phyloP scores from a whole-genome alignment of 2,113 vertebrate genomes.

The Columba livia region DNA sequence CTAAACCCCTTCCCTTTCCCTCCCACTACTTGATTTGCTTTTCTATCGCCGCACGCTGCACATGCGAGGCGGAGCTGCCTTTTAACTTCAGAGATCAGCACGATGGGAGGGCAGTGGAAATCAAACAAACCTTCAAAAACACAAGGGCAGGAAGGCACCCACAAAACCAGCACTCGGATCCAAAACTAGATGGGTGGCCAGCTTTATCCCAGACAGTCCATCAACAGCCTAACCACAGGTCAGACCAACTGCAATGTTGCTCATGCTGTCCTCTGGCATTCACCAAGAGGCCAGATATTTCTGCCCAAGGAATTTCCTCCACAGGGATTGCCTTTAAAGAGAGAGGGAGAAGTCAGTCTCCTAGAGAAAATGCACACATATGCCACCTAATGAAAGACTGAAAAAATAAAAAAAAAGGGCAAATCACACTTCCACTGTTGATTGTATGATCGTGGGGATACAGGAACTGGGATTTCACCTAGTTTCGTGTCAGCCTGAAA shows the following conservation, averaged over 20 bases:
- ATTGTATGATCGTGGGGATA: background rate
- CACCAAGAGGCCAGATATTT: constrained; percentile 42
- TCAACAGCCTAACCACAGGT: constrained; percentile 66
- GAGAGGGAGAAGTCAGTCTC: background rate
- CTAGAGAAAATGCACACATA: background rate
- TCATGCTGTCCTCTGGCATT: constrained; percentile 5
- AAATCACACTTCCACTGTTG: background rate
- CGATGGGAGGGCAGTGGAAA: constrained; percentile 50
- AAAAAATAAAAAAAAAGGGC: background rate
- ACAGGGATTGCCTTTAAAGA: constrained; percentile 27
- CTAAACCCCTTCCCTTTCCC: background rate
- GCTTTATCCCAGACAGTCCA: constrained; percentile 51
- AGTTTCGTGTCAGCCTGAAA: background rate
- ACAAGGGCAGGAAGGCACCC: constrained; percentile 17
- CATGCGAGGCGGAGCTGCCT: background rate
- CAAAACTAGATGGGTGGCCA: constrained; percentile 66
- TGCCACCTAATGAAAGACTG: background rate
- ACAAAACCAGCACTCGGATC: constrained; percentile 32
- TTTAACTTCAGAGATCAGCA: constrained; percentile 61
- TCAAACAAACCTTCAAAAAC: constrained; percentile 61
- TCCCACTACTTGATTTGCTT: constrained; percentile 44
- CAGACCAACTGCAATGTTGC: constrained; percentile 36
- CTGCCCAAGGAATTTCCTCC: constrained; percentile 60
- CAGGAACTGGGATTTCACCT: background rate
- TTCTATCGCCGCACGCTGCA: background rate